phyloP scores from a whole-genome alignment of 2,113 vertebrate species.

The Spermophilus dauricus region DNA sequence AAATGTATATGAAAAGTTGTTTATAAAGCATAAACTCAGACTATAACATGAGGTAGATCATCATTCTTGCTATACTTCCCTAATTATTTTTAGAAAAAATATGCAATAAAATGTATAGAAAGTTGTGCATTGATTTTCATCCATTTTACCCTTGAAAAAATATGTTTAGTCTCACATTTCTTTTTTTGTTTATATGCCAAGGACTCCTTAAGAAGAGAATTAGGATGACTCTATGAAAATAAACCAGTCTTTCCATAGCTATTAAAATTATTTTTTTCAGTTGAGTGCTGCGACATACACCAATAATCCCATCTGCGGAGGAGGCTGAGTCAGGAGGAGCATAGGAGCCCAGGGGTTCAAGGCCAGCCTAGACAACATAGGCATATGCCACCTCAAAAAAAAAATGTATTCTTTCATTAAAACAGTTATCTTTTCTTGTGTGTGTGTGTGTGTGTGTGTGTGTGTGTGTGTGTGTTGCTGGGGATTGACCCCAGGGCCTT shows the following conservation, averaged over 20 bases:
- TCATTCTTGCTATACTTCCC: background rate
- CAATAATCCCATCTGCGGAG: background rate
- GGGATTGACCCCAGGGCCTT: too few relatives aligned
- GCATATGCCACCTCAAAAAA: background rate
- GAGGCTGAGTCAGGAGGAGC: background rate
- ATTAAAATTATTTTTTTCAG: constrained; percentile 29
- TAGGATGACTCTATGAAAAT: constrained; percentile 35
- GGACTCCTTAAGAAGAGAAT: constrained; percentile 8
- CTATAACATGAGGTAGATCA: background rate
- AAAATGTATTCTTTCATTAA: background rate
- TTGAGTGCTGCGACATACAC: too few relatives aligned
- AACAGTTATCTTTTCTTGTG: background rate
- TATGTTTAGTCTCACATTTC: constrained; percentile 36
- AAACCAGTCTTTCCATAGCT: constrained; percentile 23
- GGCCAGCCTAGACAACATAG: background rate
- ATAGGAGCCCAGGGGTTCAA: background rate
- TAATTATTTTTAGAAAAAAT: constrained; percentile 36
- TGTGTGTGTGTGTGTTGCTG: too few relatives aligned
- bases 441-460: too few relatives aligned
- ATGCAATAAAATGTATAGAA: constrained; percentile 37
- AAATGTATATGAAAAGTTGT: constrained; percentile 28
- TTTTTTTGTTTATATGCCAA: constrained; percentile 42
- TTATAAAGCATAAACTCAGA: constrained; percentile 27
- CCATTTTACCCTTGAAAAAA: constrained; percentile 17
- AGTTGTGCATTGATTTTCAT: constrained; percentile 30